Percentiles rank a stretch among this genome's conserved stretches.
phyloP scores from a whole-genome alignment of 2,888 invertebrate species.

The Pseudolycoriella hygida region DNA sequence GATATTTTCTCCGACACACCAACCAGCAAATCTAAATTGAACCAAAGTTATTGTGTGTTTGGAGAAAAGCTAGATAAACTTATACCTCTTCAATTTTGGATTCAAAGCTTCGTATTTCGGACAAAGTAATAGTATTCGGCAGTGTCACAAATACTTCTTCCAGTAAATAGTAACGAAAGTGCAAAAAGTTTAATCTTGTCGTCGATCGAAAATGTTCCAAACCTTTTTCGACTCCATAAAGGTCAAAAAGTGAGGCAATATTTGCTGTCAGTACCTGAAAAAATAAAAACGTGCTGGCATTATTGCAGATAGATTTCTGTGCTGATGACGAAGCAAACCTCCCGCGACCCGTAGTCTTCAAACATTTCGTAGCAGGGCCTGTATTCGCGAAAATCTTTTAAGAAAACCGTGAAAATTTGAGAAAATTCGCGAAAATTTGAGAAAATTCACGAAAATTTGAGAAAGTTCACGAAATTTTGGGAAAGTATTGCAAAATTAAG shows the following conservation, averaged over 20 bases:
- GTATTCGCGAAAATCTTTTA: too few relatives aligned
- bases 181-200: slow-evolving; percentile 48
- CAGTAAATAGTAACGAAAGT: slow-evolving; percentile 56
- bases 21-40: slow-evolving; percentile 51
- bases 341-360: too few relatives aligned
- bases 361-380: too few relatives aligned
- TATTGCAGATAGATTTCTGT: neutral
- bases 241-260: slow-evolving; percentile 56
- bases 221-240: slow-evolving; percentile 63
- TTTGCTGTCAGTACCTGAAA: slow-evolving; percentile 59
- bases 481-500: too few relatives aligned
- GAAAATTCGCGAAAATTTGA: too few relatives aligned
- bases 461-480: too few relatives aligned
- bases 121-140: slow-evolving; percentile 38
- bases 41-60: too few relatives aligned
- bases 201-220: slow-evolving; percentile 60
- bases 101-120: slow-evolving; percentile 40
- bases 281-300: slow-evolving; percentile 8
- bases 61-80: too few relatives aligned
- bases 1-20: slow-evolving; percentile 48
- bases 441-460: too few relatives aligned
- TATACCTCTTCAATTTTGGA: slow-evolving; percentile 48
- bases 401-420: too few relatives aligned
- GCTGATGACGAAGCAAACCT: neutral
- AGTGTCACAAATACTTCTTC: slow-evolving; percentile 51